These are phyloP conservation scores for Phymatocera aterrima DNA, from an alignment of 2,888 invertebrate species.

Conservation along the genomic window DNA sequence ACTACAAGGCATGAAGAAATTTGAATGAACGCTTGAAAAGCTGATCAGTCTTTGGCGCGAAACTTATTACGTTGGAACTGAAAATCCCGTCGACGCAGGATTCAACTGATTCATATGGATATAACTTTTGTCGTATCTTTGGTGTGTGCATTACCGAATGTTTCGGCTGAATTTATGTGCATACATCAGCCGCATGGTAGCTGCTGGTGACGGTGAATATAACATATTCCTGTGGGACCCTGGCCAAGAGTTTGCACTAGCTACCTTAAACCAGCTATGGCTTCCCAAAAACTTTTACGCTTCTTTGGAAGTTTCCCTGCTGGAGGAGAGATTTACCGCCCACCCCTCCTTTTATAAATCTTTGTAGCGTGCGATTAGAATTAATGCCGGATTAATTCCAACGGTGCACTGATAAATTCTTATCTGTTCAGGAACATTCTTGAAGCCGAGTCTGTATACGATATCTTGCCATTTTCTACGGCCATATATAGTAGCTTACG, in stretches of 20 bases:
- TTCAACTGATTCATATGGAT: background rate
- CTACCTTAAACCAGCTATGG: background rate
- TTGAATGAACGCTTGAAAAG: too few relatives aligned
- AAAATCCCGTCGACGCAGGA: too few relatives aligned
- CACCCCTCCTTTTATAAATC: constrained; percentile 61
- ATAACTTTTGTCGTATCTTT: background rate
- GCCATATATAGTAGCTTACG: too few relatives aligned
- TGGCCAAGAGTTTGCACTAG: background rate
- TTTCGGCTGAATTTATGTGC: background rate
- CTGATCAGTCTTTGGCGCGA: too few relatives aligned
- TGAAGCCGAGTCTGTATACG: background rate
- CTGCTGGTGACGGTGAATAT: too few relatives aligned
- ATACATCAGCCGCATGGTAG: background rate
- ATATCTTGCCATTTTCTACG: background rate
- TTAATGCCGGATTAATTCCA: constrained; percentile 64
- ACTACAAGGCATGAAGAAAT: too few relatives aligned
- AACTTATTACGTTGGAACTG: too few relatives aligned
- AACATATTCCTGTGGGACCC: background rate
- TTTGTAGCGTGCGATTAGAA: constrained; percentile 60
- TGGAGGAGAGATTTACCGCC: constrained; percentile 12
- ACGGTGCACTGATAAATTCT: constrained; percentile 59
- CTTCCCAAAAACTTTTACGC: background rate
- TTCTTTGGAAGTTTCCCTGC: constrained; percentile 17
- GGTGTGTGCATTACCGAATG: background rate
- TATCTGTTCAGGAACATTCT: constrained; percentile 12